These are phyloP conservation scores for Ichneumoninae sp. DNA, from an alignment of 2,888 invertebrate species.

Conservation along the genomic window DNA sequence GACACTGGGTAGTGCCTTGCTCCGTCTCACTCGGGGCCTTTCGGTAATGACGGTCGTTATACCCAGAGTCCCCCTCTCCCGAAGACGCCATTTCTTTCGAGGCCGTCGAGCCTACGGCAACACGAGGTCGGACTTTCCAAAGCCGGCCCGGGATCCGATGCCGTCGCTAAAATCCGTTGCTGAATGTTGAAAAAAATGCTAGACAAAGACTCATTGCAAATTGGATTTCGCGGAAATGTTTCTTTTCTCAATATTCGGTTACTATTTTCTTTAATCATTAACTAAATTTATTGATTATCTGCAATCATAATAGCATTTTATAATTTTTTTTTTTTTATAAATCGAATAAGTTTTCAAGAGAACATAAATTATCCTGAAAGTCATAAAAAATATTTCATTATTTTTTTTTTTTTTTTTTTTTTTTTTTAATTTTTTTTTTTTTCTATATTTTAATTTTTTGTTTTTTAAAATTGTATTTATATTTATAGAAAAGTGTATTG, in stretches of 20 bases:
- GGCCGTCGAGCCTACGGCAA: slow-evolving; percentile 54
- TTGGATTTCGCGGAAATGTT: neutral
- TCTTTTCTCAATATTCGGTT: neutral
- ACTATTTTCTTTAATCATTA: neutral
- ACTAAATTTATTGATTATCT: neutral
- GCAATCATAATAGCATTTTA: neutral
- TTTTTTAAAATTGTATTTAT: too few relatives aligned
- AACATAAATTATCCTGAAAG: too few relatives aligned
- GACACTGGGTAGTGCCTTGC: slow-evolving; percentile 5
- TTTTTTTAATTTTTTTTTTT: too few relatives aligned
- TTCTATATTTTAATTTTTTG: too few relatives aligned
- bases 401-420: slow-evolving; percentile 6
- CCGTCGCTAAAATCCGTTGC: slow-evolving; percentile 37
- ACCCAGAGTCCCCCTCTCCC: slow-evolving; percentile 14
- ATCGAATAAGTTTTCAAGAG: too few relatives aligned
- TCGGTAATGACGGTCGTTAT: slow-evolving; percentile 56
- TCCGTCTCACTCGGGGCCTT: slow-evolving; percentile 43
- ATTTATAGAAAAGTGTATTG: slow-evolving; percentile 24
- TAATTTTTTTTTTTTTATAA: neutral
- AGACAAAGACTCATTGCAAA: neutral
- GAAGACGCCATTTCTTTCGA: slow-evolving; percentile 57
- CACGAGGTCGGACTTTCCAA: slow-evolving; percentile 65
- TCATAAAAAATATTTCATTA: too few relatives aligned
- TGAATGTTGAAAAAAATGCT: slow-evolving; percentile 23
- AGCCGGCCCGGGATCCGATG: slow-evolving; percentile 30